Evolutionary conservation across 2,797 vertebrate species (phyloP).

Genomic region (Macrochelys suwanniensis): DNA sequence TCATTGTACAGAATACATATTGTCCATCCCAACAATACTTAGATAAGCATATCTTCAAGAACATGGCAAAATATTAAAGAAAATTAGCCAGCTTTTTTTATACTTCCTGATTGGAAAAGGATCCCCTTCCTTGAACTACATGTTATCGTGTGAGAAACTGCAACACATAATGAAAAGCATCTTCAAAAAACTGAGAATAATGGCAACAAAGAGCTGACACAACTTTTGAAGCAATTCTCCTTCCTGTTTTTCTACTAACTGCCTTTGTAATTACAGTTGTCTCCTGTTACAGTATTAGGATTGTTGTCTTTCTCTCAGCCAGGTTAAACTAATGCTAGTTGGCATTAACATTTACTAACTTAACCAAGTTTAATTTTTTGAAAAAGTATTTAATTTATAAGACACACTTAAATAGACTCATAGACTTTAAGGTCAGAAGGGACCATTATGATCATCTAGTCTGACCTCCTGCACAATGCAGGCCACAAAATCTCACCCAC

Average conservation of each 20-base stretch:
- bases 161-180: not conserved
- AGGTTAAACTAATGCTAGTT: not conserved
- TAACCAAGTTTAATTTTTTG: not conserved
- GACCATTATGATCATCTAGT: no score
- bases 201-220: slow-evolving; percentile 42
- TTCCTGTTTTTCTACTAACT: slow-evolving; percentile 61
- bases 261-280: not conserved
- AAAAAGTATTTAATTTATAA: not conserved
- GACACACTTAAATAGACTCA: not conserved
- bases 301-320: not conserved
- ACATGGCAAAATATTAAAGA: not conserved
- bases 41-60: slow-evolving; percentile 22
- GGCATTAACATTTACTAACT: not conserved
- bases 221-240: slow-evolving; percentile 17
- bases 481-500: no score
- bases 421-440: no score
- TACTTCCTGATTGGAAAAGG: slow-evolving; percentile 55
- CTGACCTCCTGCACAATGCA: no score
- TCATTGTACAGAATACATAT: accelerated
- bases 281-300: not conserved
- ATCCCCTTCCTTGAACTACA: slow-evolving; percentile 29
- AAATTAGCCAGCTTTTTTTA: slow-evolving; percentile 40
- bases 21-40: not conserved
- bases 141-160: slow-evolving; percentile 27
- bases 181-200: not conserved